Conservation (phyloP, 2,888 invertebrate species). For the Diloba caeruleocephala region DNA sequence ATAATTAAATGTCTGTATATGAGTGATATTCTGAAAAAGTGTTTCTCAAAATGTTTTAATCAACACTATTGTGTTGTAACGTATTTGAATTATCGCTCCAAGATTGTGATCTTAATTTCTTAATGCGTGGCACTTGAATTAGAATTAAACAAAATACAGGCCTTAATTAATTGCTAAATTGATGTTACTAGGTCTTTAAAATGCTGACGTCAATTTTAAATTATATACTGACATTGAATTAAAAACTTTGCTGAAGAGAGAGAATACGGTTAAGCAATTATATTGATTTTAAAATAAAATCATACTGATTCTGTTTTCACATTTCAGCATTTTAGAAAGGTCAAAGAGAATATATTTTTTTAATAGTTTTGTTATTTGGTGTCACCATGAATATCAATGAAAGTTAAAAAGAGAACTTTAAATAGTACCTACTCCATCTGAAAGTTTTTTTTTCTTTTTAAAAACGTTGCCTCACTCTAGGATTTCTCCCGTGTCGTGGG, state of each 20-base stretch:
- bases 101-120: slow-evolving; percentile 66
- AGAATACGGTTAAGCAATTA: too few relatives aligned
- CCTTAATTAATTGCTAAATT: slow-evolving; percentile 57
- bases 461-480: too few relatives aligned
- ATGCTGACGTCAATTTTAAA: slow-evolving; percentile 23
- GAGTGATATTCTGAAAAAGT: neutral
- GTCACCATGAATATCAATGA: too few relatives aligned
- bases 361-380: neutral
- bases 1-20: too few relatives aligned
- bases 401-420: too few relatives aligned
- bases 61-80: slow-evolving; percentile 39
- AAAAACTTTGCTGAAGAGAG: too few relatives aligned
- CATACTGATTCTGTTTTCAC: slow-evolving; percentile 18
- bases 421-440: too few relatives aligned
- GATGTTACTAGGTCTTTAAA: slow-evolving; percentile 15
- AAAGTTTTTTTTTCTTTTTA: too few relatives aligned
- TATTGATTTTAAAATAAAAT: slow-evolving; percentile 28
- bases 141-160: slow-evolving; percentile 60
- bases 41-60: slow-evolving; percentile 14
- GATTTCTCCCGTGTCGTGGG: too few relatives aligned
- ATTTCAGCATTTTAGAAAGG: slow-evolving; percentile 10
- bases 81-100: slow-evolving; percentile 39
- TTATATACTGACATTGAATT: slow-evolving; percentile 15
- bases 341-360: neutral
- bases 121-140: slow-evolving; percentile 58